Base-by-base conservation (phyloP, 30 jellyfish, hydroid and myxozoan genomes). In the Turritopsis dohrnii region DNA sequence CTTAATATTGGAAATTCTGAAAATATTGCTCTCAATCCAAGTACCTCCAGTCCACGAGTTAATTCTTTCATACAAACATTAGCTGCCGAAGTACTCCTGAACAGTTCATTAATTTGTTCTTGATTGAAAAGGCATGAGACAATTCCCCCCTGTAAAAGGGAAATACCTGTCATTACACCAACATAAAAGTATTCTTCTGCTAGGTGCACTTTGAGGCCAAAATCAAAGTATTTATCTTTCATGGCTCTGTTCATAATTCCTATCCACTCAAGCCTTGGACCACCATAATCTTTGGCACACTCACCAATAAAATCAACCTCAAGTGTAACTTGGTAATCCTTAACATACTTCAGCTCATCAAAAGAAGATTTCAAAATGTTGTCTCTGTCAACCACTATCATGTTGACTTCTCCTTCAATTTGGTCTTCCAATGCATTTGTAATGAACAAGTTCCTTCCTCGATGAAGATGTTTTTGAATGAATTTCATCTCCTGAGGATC, bases 241-340 rank as follows among this genome's bases (percentile, higher is more conserved):
- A 86, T 79, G 23, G 88, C 94, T 20, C 76, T 53, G 29, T 71
- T 79, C n/a, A 80, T 52, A 0, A 72, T 24, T n/a, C 73, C 81
- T 17, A 86, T 22, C 94, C 89, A 86, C 81, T 86, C 90, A 18
- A 79, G 29, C 27, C 94, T 71, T 24, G 90, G 86, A 1, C 94
- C 94, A 19, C 94, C 94, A n/a, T 18, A 21, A 86, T 86, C 89
- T 53, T 29, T 52, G 4, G 94, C 90, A 54, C 25, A 17, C 53
- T 85, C 92, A n/a, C 94, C 94, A 65, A 79, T 79, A 72, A 86
- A 86, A 21, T 86, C 81, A 28, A 86, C 71, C 72, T 86, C 86
- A 72, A 86, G 81, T n/a, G 94, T 86, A 19, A 86, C 29, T 19
- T 74, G 25, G 66, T 8, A 80, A 73, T 86, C 85, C 21, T 80